Evolutionary conservation across 2,113 vertebrate species (phyloP), one percentile per base, ranked within the genome.

Genomic region (Callocephalon fimbriatum): DNA sequence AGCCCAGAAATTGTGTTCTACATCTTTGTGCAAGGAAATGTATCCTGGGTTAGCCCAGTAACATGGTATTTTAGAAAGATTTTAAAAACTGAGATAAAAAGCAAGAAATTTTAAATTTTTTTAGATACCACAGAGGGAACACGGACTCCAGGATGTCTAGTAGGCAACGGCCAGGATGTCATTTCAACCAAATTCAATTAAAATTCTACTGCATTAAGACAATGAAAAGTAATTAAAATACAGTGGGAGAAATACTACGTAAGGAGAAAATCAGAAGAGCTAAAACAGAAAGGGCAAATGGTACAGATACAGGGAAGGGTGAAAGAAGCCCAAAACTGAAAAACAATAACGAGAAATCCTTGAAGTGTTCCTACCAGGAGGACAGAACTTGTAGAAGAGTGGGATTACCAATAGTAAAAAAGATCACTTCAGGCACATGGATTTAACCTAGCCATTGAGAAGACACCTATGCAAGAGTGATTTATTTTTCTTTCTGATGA

Each of bases 261-360:
- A 54, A 59, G 10, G 32, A 53, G 13, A 18, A 54, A 44, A 56
- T 42, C 6, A 45, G 32, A 84, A 67, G 35, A 66, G 9, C 32
- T 62, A 26, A 72, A 91, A n/a, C 7, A 15, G 9, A 75, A 81
- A 67, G 15, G 53, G 14, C 11, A 76, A 61, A 71, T 22, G 16
- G 22, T 10, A 68, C 13, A 50, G 7, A 12, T 40, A 29, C 17
- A 3, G 5, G 11, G 3, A 6, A 6, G 2, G 10, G 15, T 27
- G 8, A 8, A 75, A 71, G 70, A 76, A 50, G 15, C 27, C 61
- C 15, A 23, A 35, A 59, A 44, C 22, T 66, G 38, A 37, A 45
- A 84, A 88, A 45, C 2, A 31, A 2, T 26, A 56, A 21, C 25
- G 72, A 85, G 32, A 93, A 72, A n/a, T 72, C 12, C 15, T 81